phyloP scores from a whole-genome alignment of 2,888 invertebrate genomes.

The Ormyrus nitidulus region DNA sequence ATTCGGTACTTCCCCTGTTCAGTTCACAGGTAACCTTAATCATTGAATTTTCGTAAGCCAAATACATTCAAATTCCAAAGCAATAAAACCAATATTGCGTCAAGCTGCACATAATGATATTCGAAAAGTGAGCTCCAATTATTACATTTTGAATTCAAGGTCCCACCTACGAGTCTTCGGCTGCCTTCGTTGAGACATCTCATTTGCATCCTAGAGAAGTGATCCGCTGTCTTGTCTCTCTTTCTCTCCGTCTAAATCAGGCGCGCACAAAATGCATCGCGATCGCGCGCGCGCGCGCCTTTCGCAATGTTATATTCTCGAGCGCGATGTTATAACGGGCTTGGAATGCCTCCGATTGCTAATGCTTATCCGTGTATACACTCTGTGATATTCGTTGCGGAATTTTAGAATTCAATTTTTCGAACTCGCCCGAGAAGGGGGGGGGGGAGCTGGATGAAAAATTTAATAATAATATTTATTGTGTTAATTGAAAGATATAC shows the following conservation, averaged over 20 bases:
- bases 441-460: no score
- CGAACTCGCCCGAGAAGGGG: no score
- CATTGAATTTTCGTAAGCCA: no score
- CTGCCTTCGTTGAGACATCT: neutral
- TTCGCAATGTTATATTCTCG: conserved; percentile 39
- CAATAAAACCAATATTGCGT: no score
- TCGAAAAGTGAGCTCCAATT: conserved; percentile 4
- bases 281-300: neutral
- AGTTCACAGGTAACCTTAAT: no score
- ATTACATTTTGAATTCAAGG: conserved; percentile 26
- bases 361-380: neutral
- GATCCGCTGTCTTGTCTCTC: neutral
- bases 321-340: conserved; percentile 51
- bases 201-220: conserved; percentile 19
- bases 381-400: no score
- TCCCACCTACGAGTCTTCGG: conserved; percentile 9
- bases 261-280: conserved; percentile 21
- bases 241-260: conserved; percentile 29
- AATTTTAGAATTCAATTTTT: no score
- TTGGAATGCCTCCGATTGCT: conserved; percentile 46
- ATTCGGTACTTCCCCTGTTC: no score
- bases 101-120: neutral
- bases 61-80: no score
- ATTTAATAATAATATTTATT: no score
- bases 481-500: no score